These are phyloP conservation scores for Nanger granti DNA, from an alignment of 2,113 vertebrate species.

Conservation along the genomic window DNA sequence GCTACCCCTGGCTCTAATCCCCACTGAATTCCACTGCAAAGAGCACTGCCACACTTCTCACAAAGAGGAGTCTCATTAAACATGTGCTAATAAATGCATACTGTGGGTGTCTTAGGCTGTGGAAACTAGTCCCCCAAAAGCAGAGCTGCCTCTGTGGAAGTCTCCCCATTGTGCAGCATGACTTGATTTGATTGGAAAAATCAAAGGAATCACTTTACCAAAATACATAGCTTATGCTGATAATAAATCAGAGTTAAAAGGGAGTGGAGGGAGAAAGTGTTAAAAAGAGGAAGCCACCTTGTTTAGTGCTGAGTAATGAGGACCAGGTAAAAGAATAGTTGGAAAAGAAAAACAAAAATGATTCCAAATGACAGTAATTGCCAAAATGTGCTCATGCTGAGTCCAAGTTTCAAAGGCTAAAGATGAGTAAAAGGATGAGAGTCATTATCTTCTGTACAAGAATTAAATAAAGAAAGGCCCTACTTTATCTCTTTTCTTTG, in stretches of 20 bases:
- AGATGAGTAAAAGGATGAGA: not conserved
- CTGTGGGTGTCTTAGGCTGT: not conserved
- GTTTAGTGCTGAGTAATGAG: slow-evolving; percentile 44
- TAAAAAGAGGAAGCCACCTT: slow-evolving; percentile 44
- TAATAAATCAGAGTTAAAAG: slow-evolving; percentile 36
- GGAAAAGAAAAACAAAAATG: slow-evolving; percentile 39
- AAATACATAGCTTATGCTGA: not conserved
- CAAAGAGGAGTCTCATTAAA: not conserved
- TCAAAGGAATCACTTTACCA: not conserved
- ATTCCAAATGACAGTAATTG: slow-evolving; percentile 40
- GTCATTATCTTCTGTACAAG: not conserved
- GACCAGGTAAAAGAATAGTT: slow-evolving; percentile 15
- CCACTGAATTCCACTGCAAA: not conserved
- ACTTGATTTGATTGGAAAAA: slow-evolving; percentile 20
- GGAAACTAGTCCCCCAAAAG: not conserved
- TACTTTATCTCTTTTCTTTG: not conserved
- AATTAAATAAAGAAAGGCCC: not conserved
- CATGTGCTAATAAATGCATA: not conserved
- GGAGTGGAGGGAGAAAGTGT: slow-evolving; percentile 7
- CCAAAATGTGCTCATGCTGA: not conserved
- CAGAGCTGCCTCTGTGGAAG: not conserved
- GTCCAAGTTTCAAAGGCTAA: slow-evolving; percentile 8
- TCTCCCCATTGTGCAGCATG: not conserved
- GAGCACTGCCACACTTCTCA: not conserved
- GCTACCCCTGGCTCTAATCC: not conserved